Evolutionary conservation across 2,888 invertebrate genomes (phyloP).

Genomic region (Conomelus anceps): DNA sequence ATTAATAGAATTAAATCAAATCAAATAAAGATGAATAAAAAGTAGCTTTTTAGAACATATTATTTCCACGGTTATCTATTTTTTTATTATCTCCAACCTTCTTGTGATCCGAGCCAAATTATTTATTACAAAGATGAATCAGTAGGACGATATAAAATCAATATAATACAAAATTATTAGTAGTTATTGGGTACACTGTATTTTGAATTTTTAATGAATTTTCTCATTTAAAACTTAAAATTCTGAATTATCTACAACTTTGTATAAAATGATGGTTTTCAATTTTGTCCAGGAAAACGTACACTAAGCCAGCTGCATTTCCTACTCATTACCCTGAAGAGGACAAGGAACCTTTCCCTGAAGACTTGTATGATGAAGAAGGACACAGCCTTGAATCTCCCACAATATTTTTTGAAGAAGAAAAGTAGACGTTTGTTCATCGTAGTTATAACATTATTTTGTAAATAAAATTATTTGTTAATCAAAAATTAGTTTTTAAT

Average conservation of each 20-base stretch:
- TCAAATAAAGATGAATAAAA: too few relatives aligned
- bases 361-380: slow-evolving; percentile 69
- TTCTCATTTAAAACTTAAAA: too few relatives aligned
- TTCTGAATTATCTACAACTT: background rate
- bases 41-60: too few relatives aligned
- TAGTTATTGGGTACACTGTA: background rate
- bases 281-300: slow-evolving; percentile 31
- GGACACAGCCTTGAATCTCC: slow-evolving; percentile 68
- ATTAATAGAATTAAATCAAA: too few relatives aligned
- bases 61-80: too few relatives aligned
- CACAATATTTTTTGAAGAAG: slow-evolving; percentile 57
- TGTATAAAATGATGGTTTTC: background rate
- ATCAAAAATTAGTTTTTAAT: background rate
- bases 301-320: slow-evolving; percentile 56
- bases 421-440: slow-evolving; percentile 32
- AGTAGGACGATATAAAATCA: too few relatives aligned
- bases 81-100: too few relatives aligned
- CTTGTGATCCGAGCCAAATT: too few relatives aligned
- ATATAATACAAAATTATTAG: background rate
- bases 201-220: too few relatives aligned
- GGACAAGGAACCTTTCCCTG: slow-evolving; percentile 48
- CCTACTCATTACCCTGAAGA: slow-evolving; percentile 68
- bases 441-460: slow-evolving; percentile 1
- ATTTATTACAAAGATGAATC: too few relatives aligned
- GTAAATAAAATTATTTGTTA: slow-evolving; percentile 8